Base-by-base conservation (phyloP, 1,140 invertebrate species). In the Harpegnathos saltator region DNA sequence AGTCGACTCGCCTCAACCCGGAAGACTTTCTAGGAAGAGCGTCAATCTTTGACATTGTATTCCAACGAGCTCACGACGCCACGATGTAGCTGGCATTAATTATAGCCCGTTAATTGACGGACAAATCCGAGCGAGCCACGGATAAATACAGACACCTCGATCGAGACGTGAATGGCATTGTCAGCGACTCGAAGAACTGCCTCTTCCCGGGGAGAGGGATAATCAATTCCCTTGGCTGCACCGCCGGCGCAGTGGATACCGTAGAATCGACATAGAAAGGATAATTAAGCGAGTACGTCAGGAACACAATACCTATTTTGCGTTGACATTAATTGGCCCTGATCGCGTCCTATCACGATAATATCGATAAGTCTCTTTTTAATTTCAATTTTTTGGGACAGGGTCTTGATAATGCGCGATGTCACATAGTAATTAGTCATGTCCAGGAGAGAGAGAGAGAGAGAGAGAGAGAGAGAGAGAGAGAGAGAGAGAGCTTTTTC, bases 81-180 rank as follows among this genome's bases (percentile, higher is more conserved):
- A 19, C 29, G 44, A 77, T 50, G 74, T 52, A 62, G 75, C 48
- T 72, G 72, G 85, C 65, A 87, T 85, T 85, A 88, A 88, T 88
- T 88, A 88, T 85, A 77, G 86, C 59, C 50, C 86, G 86, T 88
- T 88, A 88, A 88, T 88, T 82, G 86, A 87, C 71, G 83, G 44
- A 85, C 82, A 88, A 87, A 85, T 87, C 85, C 65, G 62, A 73
- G 9, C 54, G 59, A 65, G 82, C 69, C 44, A 33, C 61, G 69
- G 82, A 87, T 87, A 87, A 87, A 88, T 87, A 88, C 74, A 88
- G 85, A 88, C 86, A 26, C 84, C 75, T 73, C 65, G 52, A 87
- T 88, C 71, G 85, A 83, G 82, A 80, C 73, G 56, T 50, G 80
- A 69, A 88, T 88, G 82, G 86, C 74, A 87, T 85, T 81, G 86